Percentiles rank a stretch among this genome's conserved stretches.
phyloP scores from a whole-genome alignment of 2,888 invertebrate species.

The Selenia dentaria region DNA sequence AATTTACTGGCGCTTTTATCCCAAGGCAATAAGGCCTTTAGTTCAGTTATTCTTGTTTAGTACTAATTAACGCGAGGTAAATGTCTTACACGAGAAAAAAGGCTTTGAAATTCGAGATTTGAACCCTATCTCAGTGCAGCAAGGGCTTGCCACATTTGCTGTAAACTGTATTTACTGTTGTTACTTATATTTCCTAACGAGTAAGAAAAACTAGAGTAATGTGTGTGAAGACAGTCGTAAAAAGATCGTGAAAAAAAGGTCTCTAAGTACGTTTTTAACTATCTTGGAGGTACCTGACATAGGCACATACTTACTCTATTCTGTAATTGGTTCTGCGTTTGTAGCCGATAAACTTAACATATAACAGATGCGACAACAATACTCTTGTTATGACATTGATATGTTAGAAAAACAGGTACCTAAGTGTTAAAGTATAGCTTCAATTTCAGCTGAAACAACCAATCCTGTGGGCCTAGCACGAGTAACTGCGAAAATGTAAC shows the following conservation, averaged over 20 bases:
- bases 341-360: too few relatives aligned
- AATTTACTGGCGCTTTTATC: constrained; percentile 36
- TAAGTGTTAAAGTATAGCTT: too few relatives aligned
- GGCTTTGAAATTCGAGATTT: constrained; percentile 20
- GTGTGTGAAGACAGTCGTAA: constrained; percentile 14
- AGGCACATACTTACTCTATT: too few relatives aligned
- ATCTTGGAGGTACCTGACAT: too few relatives aligned
- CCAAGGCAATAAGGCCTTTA: constrained; percentile 35
- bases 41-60: constrained; percentile 35
- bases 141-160: constrained; percentile 8
- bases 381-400: too few relatives aligned
- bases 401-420: too few relatives aligned
- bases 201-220: constrained; percentile 15
- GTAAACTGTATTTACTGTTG: constrained; percentile 21
- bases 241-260: constrained; percentile 10
- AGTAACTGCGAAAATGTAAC: too few relatives aligned
- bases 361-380: too few relatives aligned
- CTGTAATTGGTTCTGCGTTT: too few relatives aligned
- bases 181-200: constrained; percentile 8
- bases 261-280: constrained; percentile 1
- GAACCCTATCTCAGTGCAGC: constrained; percentile 20
- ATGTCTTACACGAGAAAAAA: constrained; percentile 21
- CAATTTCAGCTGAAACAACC: too few relatives aligned
- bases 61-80: constrained; percentile 36
- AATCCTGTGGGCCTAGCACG: too few relatives aligned